Conservation (phyloP, 2,113 vertebrate species). For the Melanerpes formicivorus region DNA sequence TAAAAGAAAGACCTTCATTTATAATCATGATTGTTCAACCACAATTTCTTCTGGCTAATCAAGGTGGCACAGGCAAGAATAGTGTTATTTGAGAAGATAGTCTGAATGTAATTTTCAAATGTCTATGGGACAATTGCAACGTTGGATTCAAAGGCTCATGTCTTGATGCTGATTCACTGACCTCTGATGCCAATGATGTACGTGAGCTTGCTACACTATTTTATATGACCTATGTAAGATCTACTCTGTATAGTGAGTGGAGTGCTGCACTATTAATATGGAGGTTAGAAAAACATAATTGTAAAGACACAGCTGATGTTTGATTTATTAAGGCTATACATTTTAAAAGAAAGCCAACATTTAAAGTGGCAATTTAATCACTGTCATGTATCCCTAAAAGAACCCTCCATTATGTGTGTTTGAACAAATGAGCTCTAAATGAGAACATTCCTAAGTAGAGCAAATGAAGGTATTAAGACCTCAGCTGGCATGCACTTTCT, state of each 20-base stretch:
- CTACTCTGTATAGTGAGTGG: not conserved
- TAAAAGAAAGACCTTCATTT: not conserved
- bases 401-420: not conserved
- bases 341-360: not conserved
- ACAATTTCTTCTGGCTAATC: not conserved
- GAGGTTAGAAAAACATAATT: not conserved
- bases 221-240: not conserved
- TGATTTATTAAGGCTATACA: not conserved
- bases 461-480: constrained; percentile 7
- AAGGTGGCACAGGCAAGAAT: not conserved
- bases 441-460: constrained; percentile 6
- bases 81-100: not conserved
- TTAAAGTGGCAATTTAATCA: constrained; percentile 27
- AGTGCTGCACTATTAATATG: not conserved
- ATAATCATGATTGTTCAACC: not conserved
- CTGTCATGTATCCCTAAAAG: not conserved
- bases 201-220: not conserved
- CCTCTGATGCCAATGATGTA: not conserved
- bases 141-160: not conserved
- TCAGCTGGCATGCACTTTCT: not conserved
- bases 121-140: not conserved
- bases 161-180: not conserved
- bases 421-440: constrained; percentile 22
- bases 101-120: not conserved
- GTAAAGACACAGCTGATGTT: not conserved